A percentile compares a stretch with the other conserved stretches of the same genome.
Evolutionary conservation across 2,888 invertebrate species (phyloP).

Genomic region (Monopis laevigella): DNA sequence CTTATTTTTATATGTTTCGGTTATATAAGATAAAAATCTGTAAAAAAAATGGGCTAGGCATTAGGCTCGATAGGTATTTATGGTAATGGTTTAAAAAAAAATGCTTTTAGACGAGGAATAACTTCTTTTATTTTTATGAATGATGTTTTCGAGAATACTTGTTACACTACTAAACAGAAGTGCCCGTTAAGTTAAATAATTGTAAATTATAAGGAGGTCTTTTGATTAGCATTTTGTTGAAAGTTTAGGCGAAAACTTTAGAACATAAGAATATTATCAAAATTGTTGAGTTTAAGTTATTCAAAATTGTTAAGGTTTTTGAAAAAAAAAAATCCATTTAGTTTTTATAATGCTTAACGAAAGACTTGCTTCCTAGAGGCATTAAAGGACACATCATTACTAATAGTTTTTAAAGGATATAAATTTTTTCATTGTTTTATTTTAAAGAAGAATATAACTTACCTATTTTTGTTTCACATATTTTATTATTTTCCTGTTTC

Average conservation of each 20-base stretch:
- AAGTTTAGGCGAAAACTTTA: constrained; percentile 62
- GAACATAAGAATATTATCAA: constrained; percentile 58
- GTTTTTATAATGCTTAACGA: constrained; percentile 51
- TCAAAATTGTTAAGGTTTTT: constrained; percentile 63
- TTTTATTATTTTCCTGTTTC: constrained; percentile 64
- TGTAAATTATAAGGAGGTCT: constrained; percentile 54
- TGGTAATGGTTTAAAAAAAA: constrained; percentile 59
- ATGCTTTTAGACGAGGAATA: constrained; percentile 60
- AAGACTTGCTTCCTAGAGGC: constrained; percentile 41
- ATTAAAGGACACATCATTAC: no score
- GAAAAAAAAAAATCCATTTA: constrained; percentile 48
- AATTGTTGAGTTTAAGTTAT: constrained; percentile 63
- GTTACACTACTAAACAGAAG: constrained; percentile 64
- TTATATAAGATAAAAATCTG: no score
- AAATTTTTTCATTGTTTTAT: constrained; percentile 18
- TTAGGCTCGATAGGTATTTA: constrained; percentile 63
- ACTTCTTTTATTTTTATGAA: constrained; percentile 63
- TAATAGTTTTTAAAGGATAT: not conserved
- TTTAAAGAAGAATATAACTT: constrained; percentile 64
- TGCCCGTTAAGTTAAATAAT: constrained; percentile 65
- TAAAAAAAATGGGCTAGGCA: constrained; percentile 55
- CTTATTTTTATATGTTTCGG: no score
- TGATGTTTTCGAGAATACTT: constrained; percentile 58
- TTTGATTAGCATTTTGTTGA: constrained; percentile 59
- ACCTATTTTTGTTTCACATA: constrained; percentile 67